A percentile compares a stretch with the other conserved stretches of the same genome.
These are phyloP conservation scores for Pteropus rufus DNA, from an alignment of 2,797 vertebrate species.

Conservation along the genomic window DNA sequence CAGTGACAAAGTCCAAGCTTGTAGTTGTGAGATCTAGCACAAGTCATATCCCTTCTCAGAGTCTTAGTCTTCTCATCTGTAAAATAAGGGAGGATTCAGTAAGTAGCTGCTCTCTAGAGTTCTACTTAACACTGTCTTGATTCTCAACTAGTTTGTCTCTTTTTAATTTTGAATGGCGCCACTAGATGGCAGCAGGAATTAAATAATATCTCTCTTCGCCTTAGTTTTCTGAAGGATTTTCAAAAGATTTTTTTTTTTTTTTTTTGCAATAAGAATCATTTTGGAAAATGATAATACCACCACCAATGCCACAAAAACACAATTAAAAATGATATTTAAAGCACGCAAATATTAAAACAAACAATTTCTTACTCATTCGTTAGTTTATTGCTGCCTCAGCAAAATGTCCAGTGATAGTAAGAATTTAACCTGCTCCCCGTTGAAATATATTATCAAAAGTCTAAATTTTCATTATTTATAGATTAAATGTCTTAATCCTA, in stretches of 20 bases:
- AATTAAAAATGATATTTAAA: neutral
- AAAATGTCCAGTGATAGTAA: neutral
- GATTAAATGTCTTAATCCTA: neutral
- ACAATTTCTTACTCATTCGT: neutral
- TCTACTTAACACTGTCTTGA: neutral
- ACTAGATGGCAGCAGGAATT: constrained; percentile 71
- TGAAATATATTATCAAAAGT: neutral
- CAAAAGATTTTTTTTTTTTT: neutral
- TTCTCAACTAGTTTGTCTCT: neutral
- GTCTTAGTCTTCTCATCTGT: neutral
- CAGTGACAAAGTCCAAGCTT: accelerated
- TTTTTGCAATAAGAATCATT: neutral
- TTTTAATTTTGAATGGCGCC: neutral
- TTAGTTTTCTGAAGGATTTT: neutral
- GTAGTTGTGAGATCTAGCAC: neutral
- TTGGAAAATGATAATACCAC: neutral
- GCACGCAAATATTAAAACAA: neutral
- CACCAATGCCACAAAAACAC: neutral
- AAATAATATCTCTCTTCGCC: constrained; percentile 34
- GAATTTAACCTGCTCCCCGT: neutral
- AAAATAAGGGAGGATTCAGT: neutral
- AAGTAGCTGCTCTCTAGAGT: neutral
- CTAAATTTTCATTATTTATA: neutral
- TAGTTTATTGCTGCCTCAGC: neutral
- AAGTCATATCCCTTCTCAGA: neutral